Evolutionary conservation across 2,888 invertebrate species (phyloP).

Genomic region (Craniophora ligustri): DNA sequence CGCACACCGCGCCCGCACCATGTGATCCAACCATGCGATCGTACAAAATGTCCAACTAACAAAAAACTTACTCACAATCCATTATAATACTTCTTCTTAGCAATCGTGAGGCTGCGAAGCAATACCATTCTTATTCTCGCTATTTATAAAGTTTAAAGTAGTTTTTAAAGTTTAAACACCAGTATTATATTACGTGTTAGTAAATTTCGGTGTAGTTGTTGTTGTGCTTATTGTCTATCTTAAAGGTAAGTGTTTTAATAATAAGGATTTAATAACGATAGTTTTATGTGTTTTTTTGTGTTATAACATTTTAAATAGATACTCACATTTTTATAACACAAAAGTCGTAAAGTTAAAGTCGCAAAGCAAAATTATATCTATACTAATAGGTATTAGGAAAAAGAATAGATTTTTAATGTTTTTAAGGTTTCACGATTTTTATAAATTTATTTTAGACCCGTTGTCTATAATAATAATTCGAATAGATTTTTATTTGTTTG

Average conservation of each 20-base stretch:
- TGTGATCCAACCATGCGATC: constrained; percentile 63
- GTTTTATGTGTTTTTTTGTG: too few relatives aligned
- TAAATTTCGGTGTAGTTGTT: constrained; percentile 50
- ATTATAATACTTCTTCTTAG: constrained; percentile 31
- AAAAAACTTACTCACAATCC: constrained; percentile 40
- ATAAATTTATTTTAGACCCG: too few relatives aligned
- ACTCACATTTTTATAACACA: too few relatives aligned
- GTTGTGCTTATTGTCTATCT: constrained; percentile 59
- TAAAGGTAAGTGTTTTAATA: constrained; percentile 65
- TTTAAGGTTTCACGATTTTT: too few relatives aligned
- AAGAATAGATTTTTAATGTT: too few relatives aligned
- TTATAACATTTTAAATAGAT: too few relatives aligned
- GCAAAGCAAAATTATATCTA: too few relatives aligned
- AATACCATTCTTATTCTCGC: constrained; percentile 50
- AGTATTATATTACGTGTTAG: constrained; percentile 50
- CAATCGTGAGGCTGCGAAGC: constrained; percentile 60
- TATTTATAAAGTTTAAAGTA: constrained; percentile 61
- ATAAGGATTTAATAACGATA: too few relatives aligned
- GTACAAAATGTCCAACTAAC: constrained; percentile 52
- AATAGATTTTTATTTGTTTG: too few relatives aligned
- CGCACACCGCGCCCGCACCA: constrained; percentile 61
- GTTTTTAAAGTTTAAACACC: constrained; percentile 57
- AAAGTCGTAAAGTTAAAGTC: too few relatives aligned
- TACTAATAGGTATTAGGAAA: too few relatives aligned
- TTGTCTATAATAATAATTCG: too few relatives aligned